Base-by-base conservation (phyloP, 2,797 vertebrate genomes). In the Petrocephalus schoutedeni region DNA sequence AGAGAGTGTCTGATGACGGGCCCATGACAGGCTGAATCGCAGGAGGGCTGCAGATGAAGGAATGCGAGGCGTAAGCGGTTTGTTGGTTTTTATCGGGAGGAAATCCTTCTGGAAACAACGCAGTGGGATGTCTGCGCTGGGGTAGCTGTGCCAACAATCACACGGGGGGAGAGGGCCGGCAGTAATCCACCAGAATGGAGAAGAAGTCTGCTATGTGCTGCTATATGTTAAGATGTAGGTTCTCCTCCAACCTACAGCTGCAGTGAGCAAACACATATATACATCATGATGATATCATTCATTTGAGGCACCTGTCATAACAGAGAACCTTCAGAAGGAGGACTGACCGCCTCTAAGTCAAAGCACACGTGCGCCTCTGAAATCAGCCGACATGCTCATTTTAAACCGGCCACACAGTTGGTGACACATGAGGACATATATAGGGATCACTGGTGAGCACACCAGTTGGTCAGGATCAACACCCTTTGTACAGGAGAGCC, bases 81-180 rank as follows among this genome's bases (percentile, higher is more conserved):
- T 58, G 53, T 41, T 85, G 51, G 21, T 54, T 85, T 57, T 85
- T 85, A 56, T 85, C 84, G 12, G 14, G 53, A 85, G 84, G 84
- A 85, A 85, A 85, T 85, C 84, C 84, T 36, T 58, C 32, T 58
- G 84, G 84, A 85, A 85, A 85, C 84, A 85, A 28, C 7, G 16
- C 28, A 41, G 32, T 58, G 84, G 56, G 53, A 59, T 16, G 84
- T 58, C 53, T 28, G 14, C 21, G 36, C 19, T 54, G 14, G 36
- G 56, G 56, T 85, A 58, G 23, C 56, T 12, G 32, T 58, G 54
- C 53, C 84, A 85, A 54, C 21, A 59, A 83, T 83, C 41, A 57
- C n/a, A 57, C 12, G 16, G 16, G 84, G 84, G 12, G 53, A 59
- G 51, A 59, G 23, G 16, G 21, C 14, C 23, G 7, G 49, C 84